These are phyloP conservation scores for Actinia equina DNA, from an alignment of 64 coral and sea anemone species.

Conservation along the genomic window DNA sequence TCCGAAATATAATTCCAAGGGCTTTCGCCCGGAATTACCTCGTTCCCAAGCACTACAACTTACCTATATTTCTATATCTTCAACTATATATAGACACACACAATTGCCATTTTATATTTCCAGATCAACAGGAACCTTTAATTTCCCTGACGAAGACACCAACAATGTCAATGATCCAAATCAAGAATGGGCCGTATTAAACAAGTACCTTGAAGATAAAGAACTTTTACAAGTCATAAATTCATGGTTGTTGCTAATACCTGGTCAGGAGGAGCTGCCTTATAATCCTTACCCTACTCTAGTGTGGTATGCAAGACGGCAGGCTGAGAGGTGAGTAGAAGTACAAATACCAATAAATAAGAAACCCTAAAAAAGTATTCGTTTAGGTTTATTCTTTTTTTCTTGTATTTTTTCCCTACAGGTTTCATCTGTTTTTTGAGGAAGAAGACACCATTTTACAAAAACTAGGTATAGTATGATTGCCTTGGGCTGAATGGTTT, in stretches of 20 bases:
- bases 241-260: conserved; percentile 48
- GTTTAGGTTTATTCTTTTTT: too few relatives aligned
- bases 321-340: conserved; percentile 63
- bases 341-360: too few relatives aligned
- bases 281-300: conserved; percentile 69
- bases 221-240: conserved; percentile 55
- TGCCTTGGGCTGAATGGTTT: neutral
- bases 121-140: neutral
- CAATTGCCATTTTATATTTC: neutral
- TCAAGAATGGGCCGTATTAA: conserved; percentile 31
- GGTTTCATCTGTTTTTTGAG: conserved; percentile 75
- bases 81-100: too few relatives aligned
- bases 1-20: too few relatives aligned
- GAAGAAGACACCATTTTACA: conserved; percentile 13
- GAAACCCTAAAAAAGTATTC: too few relatives aligned
- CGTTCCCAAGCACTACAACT: too few relatives aligned
- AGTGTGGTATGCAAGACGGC: conserved; percentile 46
- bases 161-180: neutral
- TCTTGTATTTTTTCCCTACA: neutral
- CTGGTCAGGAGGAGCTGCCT: conserved; percentile 30
- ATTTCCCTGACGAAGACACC: neutral
- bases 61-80: too few relatives aligned
- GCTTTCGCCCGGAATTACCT: too few relatives aligned
- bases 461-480: conserved; percentile 2
- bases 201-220: conserved; percentile 72